Evolutionary conservation across 1,140 invertebrate species (phyloP).

Genomic region (Drosophila teissieri): DNA sequence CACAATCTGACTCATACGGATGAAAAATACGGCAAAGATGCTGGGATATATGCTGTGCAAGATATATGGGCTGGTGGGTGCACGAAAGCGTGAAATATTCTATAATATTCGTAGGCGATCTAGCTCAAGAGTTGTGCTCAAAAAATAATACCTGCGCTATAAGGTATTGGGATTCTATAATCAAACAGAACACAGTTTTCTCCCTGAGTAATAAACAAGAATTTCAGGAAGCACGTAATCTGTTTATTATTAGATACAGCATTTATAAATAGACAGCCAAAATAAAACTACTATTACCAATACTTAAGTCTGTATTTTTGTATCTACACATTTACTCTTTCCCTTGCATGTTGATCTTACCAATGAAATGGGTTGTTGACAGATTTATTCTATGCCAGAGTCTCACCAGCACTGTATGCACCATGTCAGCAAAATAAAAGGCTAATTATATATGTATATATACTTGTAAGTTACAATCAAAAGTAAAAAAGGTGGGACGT

Average conservation of each 20-base stretch:
- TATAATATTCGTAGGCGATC: conserved; percentile 8
- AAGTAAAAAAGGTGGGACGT: not conserved
- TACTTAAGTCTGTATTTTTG: conserved; percentile 15
- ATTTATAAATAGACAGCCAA: conserved; percentile 30
- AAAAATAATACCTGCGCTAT: not conserved
- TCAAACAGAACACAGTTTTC: not conserved
- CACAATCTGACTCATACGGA: conserved; percentile 38
- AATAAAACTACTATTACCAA: conserved; percentile 26
- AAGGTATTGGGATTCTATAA: not conserved
- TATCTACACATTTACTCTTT: conserved; percentile 23
- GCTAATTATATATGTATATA: no score
- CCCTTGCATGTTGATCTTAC: conserved; percentile 34
- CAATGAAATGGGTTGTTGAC: conserved; percentile 36
- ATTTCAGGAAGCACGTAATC: conserved; percentile 11
- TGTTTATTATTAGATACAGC: conserved; percentile 9
- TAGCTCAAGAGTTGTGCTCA: conserved; percentile 1
- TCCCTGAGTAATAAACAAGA: not conserved
- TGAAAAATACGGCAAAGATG: conserved; percentile 48
- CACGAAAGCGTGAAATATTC: conserved; percentile 37
- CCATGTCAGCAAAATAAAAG: not conserved
- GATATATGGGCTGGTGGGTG: conserved; percentile 43
- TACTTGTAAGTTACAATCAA: not conserved
- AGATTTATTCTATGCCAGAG: conserved; percentile 20
- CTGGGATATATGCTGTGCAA: conserved; percentile 25
- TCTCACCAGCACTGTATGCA: conserved; percentile 9